Percentiles rank a stretch among this genome's conserved stretches.
phyloP scores from a whole-genome alignment of 2,797 vertebrate genomes.

The Schizopygopsis malacanthus region DNA sequence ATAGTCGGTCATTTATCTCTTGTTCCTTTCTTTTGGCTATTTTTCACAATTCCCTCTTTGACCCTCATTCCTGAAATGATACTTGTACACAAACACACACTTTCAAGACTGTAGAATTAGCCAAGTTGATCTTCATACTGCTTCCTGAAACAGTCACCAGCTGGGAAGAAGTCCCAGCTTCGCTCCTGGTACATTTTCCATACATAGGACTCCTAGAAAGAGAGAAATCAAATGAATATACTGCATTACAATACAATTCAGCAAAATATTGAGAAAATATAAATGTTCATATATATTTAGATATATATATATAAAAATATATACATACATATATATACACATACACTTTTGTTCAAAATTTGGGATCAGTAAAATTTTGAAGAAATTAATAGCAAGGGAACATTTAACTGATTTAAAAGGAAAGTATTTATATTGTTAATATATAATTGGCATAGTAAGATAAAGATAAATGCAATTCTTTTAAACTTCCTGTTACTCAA shows the following conservation, averaged over 20 bases:
- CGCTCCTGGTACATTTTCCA: conserved; percentile 97
- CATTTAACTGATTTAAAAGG: neutral
- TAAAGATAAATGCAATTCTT: neutral
- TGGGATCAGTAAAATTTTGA: neutral
- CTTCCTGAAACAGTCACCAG: conserved; percentile 95
- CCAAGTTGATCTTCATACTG: conserved; percentile 94
- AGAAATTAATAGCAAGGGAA: neutral
- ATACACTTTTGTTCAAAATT: neutral
- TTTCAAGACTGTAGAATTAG: conserved; percentile 64
- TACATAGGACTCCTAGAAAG: conserved; percentile 89
- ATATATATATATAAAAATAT: too few relatives aligned
- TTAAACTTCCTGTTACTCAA: neutral
- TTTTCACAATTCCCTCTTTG: conserved; percentile 22
- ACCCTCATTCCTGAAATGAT: conserved; percentile 16
- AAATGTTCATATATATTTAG: too few relatives aligned
- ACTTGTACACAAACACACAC: conserved; percentile 39
- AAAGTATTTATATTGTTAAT: neutral
- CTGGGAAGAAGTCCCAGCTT: conserved; percentile 95
- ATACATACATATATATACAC: neutral
- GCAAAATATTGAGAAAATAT: neutral
- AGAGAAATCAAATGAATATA: neutral
- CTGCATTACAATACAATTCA: neutral
- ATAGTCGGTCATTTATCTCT: conserved; percentile 22
- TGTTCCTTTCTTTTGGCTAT: conserved; percentile 24
- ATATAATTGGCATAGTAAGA: neutral